Conservation (phyloP, 2,888 invertebrate species). For the Erebia aethiops region DNA sequence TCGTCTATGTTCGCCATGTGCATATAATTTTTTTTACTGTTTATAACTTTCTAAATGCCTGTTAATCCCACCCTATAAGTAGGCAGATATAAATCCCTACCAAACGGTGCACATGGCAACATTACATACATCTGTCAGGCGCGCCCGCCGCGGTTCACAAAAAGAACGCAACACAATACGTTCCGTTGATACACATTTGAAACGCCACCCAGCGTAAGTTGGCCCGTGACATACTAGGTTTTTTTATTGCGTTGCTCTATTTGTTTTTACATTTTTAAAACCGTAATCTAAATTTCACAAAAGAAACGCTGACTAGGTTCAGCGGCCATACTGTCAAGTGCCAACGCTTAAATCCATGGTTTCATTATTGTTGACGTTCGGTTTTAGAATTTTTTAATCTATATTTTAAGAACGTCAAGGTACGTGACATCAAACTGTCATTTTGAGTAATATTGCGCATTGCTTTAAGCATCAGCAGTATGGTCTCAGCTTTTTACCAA, state of each 20-base stretch:
- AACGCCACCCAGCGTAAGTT: slow-evolving; percentile 44
- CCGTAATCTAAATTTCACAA: no score
- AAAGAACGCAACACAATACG: slow-evolving; percentile 69
- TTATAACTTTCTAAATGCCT: slow-evolving; percentile 34
- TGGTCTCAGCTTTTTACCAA: no score
- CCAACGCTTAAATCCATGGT: no score
- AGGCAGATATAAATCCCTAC: slow-evolving; percentile 54
- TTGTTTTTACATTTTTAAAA: not conserved
- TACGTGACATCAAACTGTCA: no score
- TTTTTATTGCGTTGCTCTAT: slow-evolving; percentile 9
- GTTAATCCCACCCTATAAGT: slow-evolving; percentile 45
- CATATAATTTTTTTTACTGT: slow-evolving; percentile 25
- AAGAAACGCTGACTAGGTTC: no score
- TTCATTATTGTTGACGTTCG: no score
- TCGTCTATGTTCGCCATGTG: not conserved
- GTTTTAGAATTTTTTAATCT: no score
- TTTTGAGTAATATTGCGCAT: no score
- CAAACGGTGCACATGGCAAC: slow-evolving; percentile 71
- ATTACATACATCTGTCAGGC: slow-evolving; percentile 76
- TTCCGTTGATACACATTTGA: slow-evolving; percentile 69
- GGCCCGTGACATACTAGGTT: slow-evolving; percentile 36
- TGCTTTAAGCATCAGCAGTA: no score
- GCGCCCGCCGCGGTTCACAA: slow-evolving; percentile 72
- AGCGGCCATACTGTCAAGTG: no score
- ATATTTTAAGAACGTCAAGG: no score